A percentile compares a stretch with the other conserved stretches of the same genome.
phyloP scores from a whole-genome alignment of 1,140 invertebrate genomes.

The Drosophila kikkawai region DNA sequence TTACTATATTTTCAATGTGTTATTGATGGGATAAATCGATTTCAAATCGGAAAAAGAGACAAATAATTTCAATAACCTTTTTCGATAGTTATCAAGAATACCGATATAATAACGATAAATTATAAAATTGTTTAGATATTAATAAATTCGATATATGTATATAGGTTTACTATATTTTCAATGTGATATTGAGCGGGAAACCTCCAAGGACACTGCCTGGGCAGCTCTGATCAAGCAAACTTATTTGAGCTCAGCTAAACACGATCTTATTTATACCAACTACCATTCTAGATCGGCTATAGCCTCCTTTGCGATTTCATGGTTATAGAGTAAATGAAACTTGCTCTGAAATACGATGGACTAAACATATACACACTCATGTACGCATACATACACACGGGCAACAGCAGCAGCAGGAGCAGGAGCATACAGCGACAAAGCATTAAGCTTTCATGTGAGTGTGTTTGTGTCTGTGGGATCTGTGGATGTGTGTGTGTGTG shows the following conservation, averaged over 20 bases:
- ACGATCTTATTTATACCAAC: background rate
- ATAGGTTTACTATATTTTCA: background rate
- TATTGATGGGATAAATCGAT: no score
- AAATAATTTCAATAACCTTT: no score
- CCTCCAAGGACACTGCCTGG: no score
- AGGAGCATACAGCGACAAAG: slow-evolving; percentile 43
- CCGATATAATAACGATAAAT: background rate
- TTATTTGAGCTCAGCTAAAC: background rate
- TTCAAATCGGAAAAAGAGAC: no score
- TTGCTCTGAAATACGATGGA: slow-evolving; percentile 79
- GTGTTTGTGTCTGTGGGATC: slow-evolving; percentile 42
- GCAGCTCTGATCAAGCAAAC: background rate
- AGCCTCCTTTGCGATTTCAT: slow-evolving; percentile 33
- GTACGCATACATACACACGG: slow-evolving; percentile 47
- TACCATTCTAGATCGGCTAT: slow-evolving; percentile 4
- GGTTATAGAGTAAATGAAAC: slow-evolving; percentile 63
- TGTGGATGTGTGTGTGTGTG: slow-evolving; percentile 31
- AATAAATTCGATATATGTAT: background rate
- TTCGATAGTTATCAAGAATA: background rate
- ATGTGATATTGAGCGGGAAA: background rate
- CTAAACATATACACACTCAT: slow-evolving; percentile 48
- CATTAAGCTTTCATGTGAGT: slow-evolving; percentile 74
- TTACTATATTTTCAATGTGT: no score
- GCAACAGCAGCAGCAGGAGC: slow-evolving; percentile 2
- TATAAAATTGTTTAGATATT: background rate